Evolutionary conservation across 2,888 invertebrate genomes (phyloP), one percentile per base, ranked within the genome.

Genomic region (Catocala fraxini): DNA sequence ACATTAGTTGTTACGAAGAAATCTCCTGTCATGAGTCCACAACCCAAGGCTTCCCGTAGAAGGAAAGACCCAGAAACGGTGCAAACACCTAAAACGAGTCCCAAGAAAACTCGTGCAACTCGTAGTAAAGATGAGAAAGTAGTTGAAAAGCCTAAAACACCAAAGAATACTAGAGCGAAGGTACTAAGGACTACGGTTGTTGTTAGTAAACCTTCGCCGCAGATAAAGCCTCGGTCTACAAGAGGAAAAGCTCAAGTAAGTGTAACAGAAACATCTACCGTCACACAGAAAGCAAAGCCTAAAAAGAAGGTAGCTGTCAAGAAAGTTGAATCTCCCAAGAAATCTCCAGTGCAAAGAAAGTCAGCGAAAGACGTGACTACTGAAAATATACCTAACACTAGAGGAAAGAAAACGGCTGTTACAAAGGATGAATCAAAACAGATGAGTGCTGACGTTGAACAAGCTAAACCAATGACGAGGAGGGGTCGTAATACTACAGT

Each of bases 1-100:
- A 83, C 86, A 4, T 61, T 90, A 11, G 83, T 87, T 10, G 80
- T 90, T 9, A 59, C 80, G 1, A 89, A 89, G 58, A 90, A 86
- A 66, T 55, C 83, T 0, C 89, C 89, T 0, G 73, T 75, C 7
- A 73, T 85, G 70, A 82, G 76, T n/a, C 86, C 86, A 0, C 56
- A 57, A 12, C 70, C 59, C 2, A 63, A 60, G 49, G 54, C 68
- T 10, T 35, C 70, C 4, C 56, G 70, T 1, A 70, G 71, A 33
- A 60, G 71, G 15, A 74, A 64, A 49, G 60, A 63, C 58, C 61
- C 66, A 1, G 68, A 57, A 12, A 53, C 74, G 6, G 7, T 53
- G 10, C 10, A 46, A 3, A 63, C 56, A 11, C 64, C 62, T 42
- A 63, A 48, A 45, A 49, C 62, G 35, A 52, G 55, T n/a, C 61